Evolutionary conservation across 2,797 vertebrate genomes (phyloP), one percentile per base, ranked within the genome.

Genomic region (Bradypus variegatus): DNA sequence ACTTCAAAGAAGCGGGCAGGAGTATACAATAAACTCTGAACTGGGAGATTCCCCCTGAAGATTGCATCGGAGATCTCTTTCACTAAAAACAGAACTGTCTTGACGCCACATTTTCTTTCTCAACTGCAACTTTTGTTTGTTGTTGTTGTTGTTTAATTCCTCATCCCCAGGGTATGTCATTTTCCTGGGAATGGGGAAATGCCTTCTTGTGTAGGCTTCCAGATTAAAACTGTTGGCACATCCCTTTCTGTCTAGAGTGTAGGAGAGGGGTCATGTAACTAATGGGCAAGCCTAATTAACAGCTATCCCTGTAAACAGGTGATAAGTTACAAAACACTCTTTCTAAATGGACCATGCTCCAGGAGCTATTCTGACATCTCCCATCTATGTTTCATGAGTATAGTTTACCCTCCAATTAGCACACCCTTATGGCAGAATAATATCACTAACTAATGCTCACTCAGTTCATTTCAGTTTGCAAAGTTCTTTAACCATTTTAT

Each of bases 21-120:
- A 90, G 93, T 27, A 4, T 45, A 95, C 88, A 95, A 88, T 86
- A 92, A 58, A 23, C 2, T 83, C n/a, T 91, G 72, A 91, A 89
- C 77, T 75, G 27, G 13, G 31, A 12, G 16, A 36, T 25, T 84
- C 88, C 76, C 64, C 60, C 92, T 95, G 67, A 79, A 81, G 91
- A 91, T 58, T 82, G 48, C 48, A 83, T 89, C 94, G 70, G 80
- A 95, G 53, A 23, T 73, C 33, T 93, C 55, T 75, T 88, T 53
- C 65, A 38, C 41, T 76, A 70, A 92, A 62, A 91, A 15, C 19
- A 62, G 33, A 45, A 36, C 10, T 29, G 2, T 31, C 21, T 10
- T 5, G 3, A 62, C 15, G 6, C 67, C 70, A 33, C 18, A 4
- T 70, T 64, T 69, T 33, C 36, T 84, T 78, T 65, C 31, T 9